phyloP scores from a whole-genome alignment of 2,888 invertebrate genomes.

The Polyommatus icarus region DNA sequence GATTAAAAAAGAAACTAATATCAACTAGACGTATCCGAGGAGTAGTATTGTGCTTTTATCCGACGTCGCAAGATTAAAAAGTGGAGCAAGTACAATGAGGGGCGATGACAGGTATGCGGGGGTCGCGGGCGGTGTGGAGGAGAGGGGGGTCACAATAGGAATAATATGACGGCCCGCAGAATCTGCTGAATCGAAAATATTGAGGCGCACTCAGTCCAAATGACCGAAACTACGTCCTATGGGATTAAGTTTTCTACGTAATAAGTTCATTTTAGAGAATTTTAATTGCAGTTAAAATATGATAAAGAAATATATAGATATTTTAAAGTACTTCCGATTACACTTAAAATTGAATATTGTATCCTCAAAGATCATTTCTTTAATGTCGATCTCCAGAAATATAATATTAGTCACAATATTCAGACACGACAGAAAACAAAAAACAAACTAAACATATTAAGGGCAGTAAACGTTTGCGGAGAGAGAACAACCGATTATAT shows the following conservation, averaged over 20 bases:
- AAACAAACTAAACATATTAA: no score
- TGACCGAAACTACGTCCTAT: not conserved
- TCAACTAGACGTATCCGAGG: constrained; percentile 61
- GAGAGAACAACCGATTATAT: no score
- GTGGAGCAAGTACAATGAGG: constrained; percentile 69
- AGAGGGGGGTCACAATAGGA: constrained; percentile 60
- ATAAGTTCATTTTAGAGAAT: not conserved
- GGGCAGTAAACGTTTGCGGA: no score
- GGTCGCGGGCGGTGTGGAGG: constrained; percentile 43
- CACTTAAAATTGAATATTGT: no score
- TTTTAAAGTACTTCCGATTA: no score
- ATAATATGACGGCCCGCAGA: constrained; percentile 60
- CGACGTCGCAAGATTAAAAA: constrained; percentile 76
- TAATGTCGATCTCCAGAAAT: no score
- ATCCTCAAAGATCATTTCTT: no score
- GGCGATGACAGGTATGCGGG: constrained; percentile 51
- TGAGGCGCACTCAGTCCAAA: constrained; percentile 24
- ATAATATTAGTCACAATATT: no score
- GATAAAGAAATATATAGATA: no score
- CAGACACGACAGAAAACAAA: no score
- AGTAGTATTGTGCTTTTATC: constrained; percentile 69
- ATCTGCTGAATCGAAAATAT: constrained; percentile 46
- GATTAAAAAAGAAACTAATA: constrained; percentile 66
- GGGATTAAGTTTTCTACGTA: not conserved
- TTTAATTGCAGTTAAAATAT: not conserved